These are phyloP conservation scores for Proteles cristata DNA, from an alignment of 2,113 vertebrate genomes.

Conservation along the genomic window DNA sequence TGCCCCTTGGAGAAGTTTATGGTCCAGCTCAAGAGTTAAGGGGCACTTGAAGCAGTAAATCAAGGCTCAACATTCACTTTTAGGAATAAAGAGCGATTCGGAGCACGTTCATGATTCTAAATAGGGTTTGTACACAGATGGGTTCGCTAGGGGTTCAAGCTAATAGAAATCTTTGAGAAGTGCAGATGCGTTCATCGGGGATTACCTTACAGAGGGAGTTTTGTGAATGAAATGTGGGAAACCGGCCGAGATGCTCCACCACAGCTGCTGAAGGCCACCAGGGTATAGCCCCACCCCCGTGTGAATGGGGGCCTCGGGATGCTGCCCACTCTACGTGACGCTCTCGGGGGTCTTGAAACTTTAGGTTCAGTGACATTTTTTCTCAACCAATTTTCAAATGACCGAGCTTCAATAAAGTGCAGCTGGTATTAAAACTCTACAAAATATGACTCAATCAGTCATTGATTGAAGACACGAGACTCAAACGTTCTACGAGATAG, in stretches of 20 bases:
- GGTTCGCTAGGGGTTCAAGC: background rate
- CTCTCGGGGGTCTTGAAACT: fast-evolving
- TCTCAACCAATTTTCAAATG: background rate
- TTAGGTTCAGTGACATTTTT: background rate
- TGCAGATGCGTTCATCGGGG: background rate
- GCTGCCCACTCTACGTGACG: background rate
- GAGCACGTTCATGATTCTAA: background rate
- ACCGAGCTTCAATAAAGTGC: background rate
- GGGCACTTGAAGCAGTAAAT: no score
- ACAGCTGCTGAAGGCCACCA: fast-evolving
- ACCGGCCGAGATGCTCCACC: fast-evolving
- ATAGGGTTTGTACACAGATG: background rate
- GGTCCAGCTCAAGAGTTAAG: no score
- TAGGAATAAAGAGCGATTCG: background rate
- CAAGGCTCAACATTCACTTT: fast-evolving
- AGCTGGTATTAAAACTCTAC: background rate
- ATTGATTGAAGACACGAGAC: background rate
- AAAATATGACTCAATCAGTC: background rate
- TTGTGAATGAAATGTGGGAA: fast-evolving
- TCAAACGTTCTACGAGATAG: background rate
- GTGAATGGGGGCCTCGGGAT: no score
- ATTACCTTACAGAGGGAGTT: fast-evolving
- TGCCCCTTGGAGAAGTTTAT: fast-evolving
- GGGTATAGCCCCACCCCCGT: fast-evolving
- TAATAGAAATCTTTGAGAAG: background rate